phyloP scores from a whole-genome alignment of 64 coral and sea anemone species.

The Pocillopora damicornis region DNA sequence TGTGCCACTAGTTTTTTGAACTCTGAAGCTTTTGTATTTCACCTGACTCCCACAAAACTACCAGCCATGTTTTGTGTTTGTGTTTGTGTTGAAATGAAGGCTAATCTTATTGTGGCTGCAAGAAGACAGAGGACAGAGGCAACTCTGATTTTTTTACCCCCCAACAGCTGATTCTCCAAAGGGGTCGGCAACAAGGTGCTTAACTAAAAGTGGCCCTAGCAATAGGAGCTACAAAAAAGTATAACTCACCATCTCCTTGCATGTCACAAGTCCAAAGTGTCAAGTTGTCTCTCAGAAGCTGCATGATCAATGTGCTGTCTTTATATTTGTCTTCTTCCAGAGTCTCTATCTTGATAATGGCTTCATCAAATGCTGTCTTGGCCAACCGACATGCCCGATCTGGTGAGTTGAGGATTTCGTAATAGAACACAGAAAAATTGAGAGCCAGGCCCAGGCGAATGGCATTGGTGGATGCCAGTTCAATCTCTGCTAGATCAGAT shows the following conservation, averaged over 20 bases:
- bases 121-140: not conserved
- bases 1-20: too few relatives aligned
- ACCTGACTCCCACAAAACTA: too few relatives aligned
- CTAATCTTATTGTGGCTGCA: not conserved
- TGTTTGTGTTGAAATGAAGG: too few relatives aligned
- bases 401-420: conserved; percentile 66
- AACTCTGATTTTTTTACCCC: not conserved
- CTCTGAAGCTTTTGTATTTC: too few relatives aligned
- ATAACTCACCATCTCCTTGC: conserved; percentile 43
- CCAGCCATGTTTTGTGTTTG: too few relatives aligned
- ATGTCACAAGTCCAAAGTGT: conserved; percentile 78
- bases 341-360: conserved; percentile 68
- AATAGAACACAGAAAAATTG: conserved; percentile 92
- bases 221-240: not conserved
- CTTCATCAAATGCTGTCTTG: conserved; percentile 75
- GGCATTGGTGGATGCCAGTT: conserved; percentile 60
- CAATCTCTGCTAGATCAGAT: not conserved
- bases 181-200: too few relatives aligned
- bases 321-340: conserved; percentile 77
- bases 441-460: conserved; percentile 89
- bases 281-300: conserved; percentile 91
- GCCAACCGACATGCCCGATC: conserved; percentile 64
- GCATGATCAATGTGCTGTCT: conserved; percentile 95
- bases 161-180: too few relatives aligned
- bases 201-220: not conserved